Base-by-base conservation (phyloP, 2,888 invertebrate genomes). In the Mesorhabditis spiculigera region DNA sequence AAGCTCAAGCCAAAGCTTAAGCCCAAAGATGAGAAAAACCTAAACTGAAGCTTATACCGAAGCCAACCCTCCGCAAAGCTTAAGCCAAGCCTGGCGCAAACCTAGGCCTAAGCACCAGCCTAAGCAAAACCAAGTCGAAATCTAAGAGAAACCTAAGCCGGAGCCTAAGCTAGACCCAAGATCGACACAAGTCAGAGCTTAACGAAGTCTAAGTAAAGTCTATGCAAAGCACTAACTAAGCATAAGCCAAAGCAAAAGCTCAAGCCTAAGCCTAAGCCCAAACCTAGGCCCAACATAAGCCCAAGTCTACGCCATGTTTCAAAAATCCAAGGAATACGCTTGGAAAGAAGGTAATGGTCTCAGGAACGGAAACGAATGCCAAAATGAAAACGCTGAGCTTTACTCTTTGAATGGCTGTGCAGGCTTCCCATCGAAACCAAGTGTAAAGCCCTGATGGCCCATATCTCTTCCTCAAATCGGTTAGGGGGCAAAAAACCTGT, bases 41-140 rank as follows among this genome's bases (percentile, higher is more conserved):
- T n/a, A n/a, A n/a, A n/a, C n/a, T n/a, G n/a, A n/a, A n/a, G n/a
- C n/a, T n/a, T n/a, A n/a, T n/a, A n/a, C n/a, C n/a, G n/a, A n/a
- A n/a, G n/a, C n/a, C n/a, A n/a, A n/a, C n/a, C n/a, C n/a, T n/a
- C n/a, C n/a, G n/a, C n/a, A n/a, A n/a, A n/a, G n/a, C n/a, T n/a
- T n/a, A n/a, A n/a, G n/a, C n/a, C n/a, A n/a, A n/a, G n/a, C n/a
- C n/a, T n/a, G n/a, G n/a, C n/a, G n/a, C n/a, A n/a, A n/a, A n/a
- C n/a, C n/a, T n/a, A n/a, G n/a, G n/a, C n/a, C n/a, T n/a, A n/a
- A n/a, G n/a, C n/a, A n/a, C 69, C 67, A 66, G 76, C 78, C 78
- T 76, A 78, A 43, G 76, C 75, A 45, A n/a, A 72, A 69, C 8
- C 75, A 70, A 41, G 71, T 68, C 8, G 72, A 72, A 75, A 78